Base-by-base conservation (phyloP, 2,113 vertebrate genomes). In the Gila orcuttii region DNA sequence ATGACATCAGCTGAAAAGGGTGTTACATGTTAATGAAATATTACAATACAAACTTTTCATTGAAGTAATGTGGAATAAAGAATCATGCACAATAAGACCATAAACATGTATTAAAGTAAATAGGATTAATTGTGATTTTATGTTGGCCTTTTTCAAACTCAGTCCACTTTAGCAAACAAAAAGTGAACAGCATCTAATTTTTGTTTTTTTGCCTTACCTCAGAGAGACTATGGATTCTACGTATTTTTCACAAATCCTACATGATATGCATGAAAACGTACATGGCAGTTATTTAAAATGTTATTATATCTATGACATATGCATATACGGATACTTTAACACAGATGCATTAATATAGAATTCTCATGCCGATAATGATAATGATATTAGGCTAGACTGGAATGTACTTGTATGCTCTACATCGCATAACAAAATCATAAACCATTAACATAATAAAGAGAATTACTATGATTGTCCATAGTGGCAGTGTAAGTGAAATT, bases 401-500 rank as follows among this genome's bases (percentile, higher is more conserved):
- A 82, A 79, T 87, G 59, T 60, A 84, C 17, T 59, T 84, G 50
- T 75, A 84, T n/a, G 64, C 31, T 55, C 62, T 55, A 81, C 23
- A 76, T 36, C 8, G 50, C 25, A 75, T 39, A 28, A 31, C 21
- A 79, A 25, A 78, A 55, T 75, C 45, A 79, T 52, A 11, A 80
- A 25, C 2, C 19, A 47, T n/a, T 59, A 45, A 57, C 42, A 73
- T 71, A 64, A 77, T 78, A 39, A 55, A 84, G 25, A 79, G n/a
- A 9, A 84, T 50, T 75, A 71, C 52, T 85, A 76, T 60, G 66
- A 87, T 75, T 78, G 86, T 89, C 85, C 71, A 85, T 15, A 80
- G 79, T 50, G 84, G 68, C 69, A 88, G 73, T 80, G 75, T 86
- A 79, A 60, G 19, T n/a, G 15, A 81, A 31, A 59, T 76, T 19